Percentiles rank a stretch among this genome's conserved stretches.
Evolutionary conservation across 2,113 vertebrate genomes (phyloP).

Genomic region (Phodopus roborovskii): DNA sequence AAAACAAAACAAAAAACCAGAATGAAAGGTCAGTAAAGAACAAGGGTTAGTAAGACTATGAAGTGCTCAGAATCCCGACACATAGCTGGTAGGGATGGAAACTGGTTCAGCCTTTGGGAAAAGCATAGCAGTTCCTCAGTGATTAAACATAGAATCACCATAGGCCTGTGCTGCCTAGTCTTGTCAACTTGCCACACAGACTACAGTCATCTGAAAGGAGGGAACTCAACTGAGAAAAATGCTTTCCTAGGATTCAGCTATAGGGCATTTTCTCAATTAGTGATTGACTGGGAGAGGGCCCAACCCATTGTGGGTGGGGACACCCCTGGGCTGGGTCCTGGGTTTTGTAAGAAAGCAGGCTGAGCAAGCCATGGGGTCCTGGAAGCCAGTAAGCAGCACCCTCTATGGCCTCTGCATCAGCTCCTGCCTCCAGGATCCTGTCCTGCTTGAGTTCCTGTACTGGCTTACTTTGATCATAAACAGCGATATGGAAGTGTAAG

Average conservation of each 20-base stretch:
- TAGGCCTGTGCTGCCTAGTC: neutral
- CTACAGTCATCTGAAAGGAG: neutral
- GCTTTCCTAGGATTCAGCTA: neutral
- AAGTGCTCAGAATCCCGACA: neutral
- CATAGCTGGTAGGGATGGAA: neutral
- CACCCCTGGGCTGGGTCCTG: neutral
- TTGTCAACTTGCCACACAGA: neutral
- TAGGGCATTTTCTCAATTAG: neutral
- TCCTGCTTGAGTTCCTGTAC: neutral
- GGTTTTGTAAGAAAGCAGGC: neutral
- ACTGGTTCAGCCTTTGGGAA: neutral
- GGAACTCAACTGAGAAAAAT: neutral
- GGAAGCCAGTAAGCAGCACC: neutral
- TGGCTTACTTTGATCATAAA: neutral
- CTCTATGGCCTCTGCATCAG: neutral
- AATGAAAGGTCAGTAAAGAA: neutral
- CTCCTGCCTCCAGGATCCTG: neutral
- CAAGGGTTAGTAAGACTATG: neutral
- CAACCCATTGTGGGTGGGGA: neutral
- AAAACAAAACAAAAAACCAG: no score
- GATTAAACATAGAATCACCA: neutral
- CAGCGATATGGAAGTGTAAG: neutral
- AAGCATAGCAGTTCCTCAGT: neutral
- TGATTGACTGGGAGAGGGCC: neutral
- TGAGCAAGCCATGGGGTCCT: neutral